Conservation (phyloP, 2,888 invertebrate species). For the Metacarcinus magister region DNA sequence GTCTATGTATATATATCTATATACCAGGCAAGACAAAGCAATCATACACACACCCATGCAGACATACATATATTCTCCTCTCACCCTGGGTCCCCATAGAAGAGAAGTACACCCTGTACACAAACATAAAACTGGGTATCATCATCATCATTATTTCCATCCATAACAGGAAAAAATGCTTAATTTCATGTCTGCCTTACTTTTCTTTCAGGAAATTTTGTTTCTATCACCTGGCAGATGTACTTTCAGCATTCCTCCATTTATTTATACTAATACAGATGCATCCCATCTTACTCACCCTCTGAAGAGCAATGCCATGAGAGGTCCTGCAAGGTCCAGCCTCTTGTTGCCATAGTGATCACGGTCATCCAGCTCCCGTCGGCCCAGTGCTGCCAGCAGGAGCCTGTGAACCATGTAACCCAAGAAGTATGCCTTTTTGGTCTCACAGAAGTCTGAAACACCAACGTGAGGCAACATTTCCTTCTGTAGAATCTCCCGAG, state of each 20-base stretch:
- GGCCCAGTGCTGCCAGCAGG: conserved; percentile 95
- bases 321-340: conserved; percentile 97
- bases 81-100: too few species aligned
- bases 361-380: conserved; percentile 99
- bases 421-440: conserved; percentile 99
- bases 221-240: too few species aligned
- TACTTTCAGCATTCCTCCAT: too few species aligned
- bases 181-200: too few species aligned
- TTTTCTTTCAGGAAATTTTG: too few species aligned
- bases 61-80: too few species aligned
- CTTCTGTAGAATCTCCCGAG: conserved; percentile 99
- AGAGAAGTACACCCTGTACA: too few species aligned
- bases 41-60: too few species aligned
- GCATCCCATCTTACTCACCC: conserved; percentile 86
- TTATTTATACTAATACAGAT: background rate
- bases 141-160: background rate
- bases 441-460: conserved; percentile 99
- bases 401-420: conserved; percentile 99
- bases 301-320: conserved; percentile 98
- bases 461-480: conserved; percentile 99
- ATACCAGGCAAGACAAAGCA: too few species aligned
- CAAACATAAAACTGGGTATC: too few species aligned
- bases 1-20: background rate
- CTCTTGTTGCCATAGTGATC: conserved; percentile 99
- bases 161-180: too few species aligned